A percentile compares a stretch with the other conserved stretches of the same genome.
Conservation (phyloP, 35 echinoderm and acorn worm genomes). For the Apostichopus californicus region DNA sequence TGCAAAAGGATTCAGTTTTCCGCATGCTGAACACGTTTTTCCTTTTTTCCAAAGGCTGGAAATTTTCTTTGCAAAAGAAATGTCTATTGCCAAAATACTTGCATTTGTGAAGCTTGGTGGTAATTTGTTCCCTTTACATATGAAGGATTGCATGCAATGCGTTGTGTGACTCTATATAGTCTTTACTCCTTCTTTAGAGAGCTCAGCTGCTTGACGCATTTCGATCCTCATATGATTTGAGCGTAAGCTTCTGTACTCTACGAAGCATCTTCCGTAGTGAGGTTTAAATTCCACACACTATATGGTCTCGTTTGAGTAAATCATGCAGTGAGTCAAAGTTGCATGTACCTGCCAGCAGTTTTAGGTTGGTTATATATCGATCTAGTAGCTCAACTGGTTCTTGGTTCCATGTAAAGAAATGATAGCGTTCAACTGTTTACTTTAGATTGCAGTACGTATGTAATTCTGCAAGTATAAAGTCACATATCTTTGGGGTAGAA, state of each 20-base stretch:
- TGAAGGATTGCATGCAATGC: not conserved
- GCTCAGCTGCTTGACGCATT: slow-evolving; percentile 46
- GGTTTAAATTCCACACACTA: not conserved
- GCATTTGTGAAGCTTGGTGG: no score
- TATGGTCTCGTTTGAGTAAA: slow-evolving; percentile 8
- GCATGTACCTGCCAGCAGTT: not conserved
- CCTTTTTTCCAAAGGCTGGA: no score
- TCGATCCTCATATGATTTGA: slow-evolving; percentile 20
- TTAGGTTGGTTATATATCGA: slow-evolving; percentile 4
- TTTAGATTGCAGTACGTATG: slow-evolving; percentile 2
- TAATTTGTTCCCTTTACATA: no score
- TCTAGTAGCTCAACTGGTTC: not conserved
- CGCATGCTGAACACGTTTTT: no score
- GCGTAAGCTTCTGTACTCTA: not conserved
- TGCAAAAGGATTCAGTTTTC: no score
- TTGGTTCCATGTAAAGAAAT: slow-evolving; percentile 44
- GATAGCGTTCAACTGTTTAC: slow-evolving; percentile 37
- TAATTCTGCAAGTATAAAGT: not conserved
- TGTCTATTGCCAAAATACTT: no score
- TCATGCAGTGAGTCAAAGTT: slow-evolving; percentile 12
- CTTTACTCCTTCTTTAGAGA: slow-evolving; percentile 40
- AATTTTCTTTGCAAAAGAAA: no score
- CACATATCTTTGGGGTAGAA: not conserved
- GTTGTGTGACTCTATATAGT: not conserved
- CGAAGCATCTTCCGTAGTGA: not conserved